Percentiles rank a stretch among this genome's conserved stretches.
Conservation (phyloP, 2,888 invertebrate species). For the Drosophila maculinotata region DNA sequence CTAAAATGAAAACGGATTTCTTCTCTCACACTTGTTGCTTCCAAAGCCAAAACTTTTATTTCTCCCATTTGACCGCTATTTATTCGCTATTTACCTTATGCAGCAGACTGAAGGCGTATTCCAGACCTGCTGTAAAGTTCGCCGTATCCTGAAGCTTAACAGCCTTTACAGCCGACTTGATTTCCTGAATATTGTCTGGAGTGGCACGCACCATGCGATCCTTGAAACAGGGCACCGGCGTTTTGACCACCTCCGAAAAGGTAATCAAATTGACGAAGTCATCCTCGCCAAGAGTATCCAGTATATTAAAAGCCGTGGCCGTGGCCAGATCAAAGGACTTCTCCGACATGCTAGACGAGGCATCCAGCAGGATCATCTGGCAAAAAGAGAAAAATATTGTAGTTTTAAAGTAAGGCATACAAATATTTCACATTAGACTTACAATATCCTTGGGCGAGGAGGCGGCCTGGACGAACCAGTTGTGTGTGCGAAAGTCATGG, state of each 20-base stretch:
- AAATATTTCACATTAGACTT: slow-evolving; percentile 44
- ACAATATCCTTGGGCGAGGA: slow-evolving; percentile 98
- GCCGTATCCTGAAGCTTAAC: slow-evolving; percentile 92
- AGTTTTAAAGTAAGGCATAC: background rate
- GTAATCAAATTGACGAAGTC: slow-evolving; percentile 98
- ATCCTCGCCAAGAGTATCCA: slow-evolving; percentile 97
- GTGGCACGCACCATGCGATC: slow-evolving; percentile 95
- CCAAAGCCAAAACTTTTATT: no score
- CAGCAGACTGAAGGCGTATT: slow-evolving; percentile 95
- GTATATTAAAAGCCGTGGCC: slow-evolving; percentile 94
- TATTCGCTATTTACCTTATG: slow-evolving; percentile 88
- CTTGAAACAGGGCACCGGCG: slow-evolving; percentile 95
- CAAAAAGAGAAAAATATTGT: background rate
- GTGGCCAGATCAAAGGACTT: slow-evolving; percentile 93
- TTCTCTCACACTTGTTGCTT: no score
- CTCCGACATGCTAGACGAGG: slow-evolving; percentile 95
- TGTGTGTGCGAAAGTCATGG: slow-evolving; percentile 96
- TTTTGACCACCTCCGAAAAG: slow-evolving; percentile 93
- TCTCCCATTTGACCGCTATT: no score
- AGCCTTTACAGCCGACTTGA: slow-evolving; percentile 91
- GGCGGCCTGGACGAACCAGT: slow-evolving; percentile 99
- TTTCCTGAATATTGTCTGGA: slow-evolving; percentile 92
- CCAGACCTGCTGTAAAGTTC: slow-evolving; percentile 96
- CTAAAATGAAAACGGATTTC: no score
- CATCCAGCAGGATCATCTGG: slow-evolving; percentile 92